These are phyloP conservation scores for Oophaga pumilio DNA, from an alignment of 2,113 vertebrate species.

Conservation along the genomic window DNA sequence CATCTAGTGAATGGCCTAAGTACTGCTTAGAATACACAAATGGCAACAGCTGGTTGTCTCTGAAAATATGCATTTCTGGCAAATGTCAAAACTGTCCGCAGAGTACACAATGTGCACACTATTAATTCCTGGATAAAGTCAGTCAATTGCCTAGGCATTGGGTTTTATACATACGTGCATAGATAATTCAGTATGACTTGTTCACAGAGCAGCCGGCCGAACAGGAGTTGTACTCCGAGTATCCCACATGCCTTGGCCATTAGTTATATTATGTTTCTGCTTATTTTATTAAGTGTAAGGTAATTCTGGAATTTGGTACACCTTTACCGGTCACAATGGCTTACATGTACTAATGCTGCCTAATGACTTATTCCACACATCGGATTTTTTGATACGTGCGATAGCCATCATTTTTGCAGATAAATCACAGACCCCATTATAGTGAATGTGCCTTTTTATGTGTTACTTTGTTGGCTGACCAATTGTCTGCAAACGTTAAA, in stretches of 20 bases:
- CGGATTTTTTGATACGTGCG: no score
- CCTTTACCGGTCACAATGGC: neutral
- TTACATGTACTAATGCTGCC: no score
- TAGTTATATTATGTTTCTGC: neutral
- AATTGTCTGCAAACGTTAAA: no score
- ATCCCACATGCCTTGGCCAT: neutral
- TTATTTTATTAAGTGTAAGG: neutral
- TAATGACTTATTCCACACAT: no score
- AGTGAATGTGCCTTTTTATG: no score
- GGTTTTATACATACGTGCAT: neutral
- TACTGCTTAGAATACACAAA: neutral
- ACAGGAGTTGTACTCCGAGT: neutral
- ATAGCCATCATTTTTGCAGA: no score
- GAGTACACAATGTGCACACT: slow-evolving; percentile 5
- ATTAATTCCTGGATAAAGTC: slow-evolving; percentile 1
- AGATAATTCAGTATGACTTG: neutral
- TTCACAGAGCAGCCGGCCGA: neutral
- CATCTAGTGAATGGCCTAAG: neutral
- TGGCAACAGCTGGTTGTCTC: slow-evolving; percentile 21
- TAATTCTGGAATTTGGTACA: neutral
- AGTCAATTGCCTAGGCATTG: neutral
- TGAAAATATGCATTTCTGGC: slow-evolving; percentile 14
- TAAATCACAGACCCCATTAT: no score
- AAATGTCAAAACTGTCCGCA: neutral
- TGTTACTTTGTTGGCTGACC: no score